phyloP scores from a whole-genome alignment of 1,140 invertebrate species.

The Neodiprion virginianus region DNA sequence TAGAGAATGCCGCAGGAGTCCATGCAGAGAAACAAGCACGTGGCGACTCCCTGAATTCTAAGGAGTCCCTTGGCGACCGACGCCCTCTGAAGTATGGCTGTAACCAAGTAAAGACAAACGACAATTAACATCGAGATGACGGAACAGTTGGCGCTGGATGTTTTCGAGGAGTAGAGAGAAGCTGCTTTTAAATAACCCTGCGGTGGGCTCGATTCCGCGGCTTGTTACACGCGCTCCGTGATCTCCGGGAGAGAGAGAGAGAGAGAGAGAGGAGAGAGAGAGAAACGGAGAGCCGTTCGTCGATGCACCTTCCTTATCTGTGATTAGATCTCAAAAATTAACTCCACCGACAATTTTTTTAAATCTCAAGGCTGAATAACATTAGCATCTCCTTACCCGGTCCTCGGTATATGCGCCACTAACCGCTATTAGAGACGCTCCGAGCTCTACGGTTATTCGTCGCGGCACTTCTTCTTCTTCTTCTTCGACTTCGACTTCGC shows the following conservation, averaged over 20 bases:
- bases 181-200: too few relatives aligned
- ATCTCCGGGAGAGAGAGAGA: too few relatives aligned
- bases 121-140: neutral
- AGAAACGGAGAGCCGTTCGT: too few relatives aligned
- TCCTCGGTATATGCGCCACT: neutral
- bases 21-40: slow-evolving; percentile 86
- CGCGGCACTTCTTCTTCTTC: neutral
- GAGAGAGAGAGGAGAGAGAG: too few relatives aligned
- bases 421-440: neutral
- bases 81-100: slow-evolving; percentile 83
- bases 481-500: neutral
- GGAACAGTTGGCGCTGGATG: too few relatives aligned
- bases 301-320: neutral
- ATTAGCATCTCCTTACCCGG: neutral
- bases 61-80: slow-evolving; percentile 79
- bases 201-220: too few relatives aligned
- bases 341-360: neutral
- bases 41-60: slow-evolving; percentile 82
- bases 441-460: neutral
- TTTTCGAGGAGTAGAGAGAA: too few relatives aligned
- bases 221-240: too few relatives aligned
- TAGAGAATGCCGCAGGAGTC: slow-evolving; percentile 82
- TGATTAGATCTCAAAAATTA: neutral
- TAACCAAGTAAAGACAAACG: slow-evolving; percentile 58
- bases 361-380: neutral